Evolutionary conservation across 1,140 invertebrate species (phyloP).

Genomic region (Laupala kohalensis): DNA sequence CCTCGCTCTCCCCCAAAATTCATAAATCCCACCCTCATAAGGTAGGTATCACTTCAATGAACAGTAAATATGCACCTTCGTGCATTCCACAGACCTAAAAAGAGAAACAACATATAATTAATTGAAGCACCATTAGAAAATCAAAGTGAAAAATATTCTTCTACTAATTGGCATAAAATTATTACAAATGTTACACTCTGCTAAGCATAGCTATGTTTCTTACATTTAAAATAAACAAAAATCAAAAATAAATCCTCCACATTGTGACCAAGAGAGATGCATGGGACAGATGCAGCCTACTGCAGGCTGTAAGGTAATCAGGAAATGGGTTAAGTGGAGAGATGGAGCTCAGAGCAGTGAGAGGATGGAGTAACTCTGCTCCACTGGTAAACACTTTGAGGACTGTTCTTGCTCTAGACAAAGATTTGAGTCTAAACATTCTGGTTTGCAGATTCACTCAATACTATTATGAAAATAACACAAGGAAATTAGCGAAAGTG

Average conservation of each 20-base stretch:
- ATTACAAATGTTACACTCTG: too few species aligned
- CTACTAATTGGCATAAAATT: too few species aligned
- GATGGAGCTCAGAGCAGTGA: neutral
- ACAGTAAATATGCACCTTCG: neutral
- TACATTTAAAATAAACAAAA: too few species aligned
- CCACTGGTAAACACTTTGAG: neutral
- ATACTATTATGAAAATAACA: too few species aligned
- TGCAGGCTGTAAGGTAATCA: neutral
- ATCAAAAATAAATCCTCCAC: too few species aligned
- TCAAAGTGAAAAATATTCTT: neutral
- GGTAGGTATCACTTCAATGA: neutral
- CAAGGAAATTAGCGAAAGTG: too few species aligned
- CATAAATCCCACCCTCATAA: neutral
- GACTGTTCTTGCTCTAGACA: too few species aligned
- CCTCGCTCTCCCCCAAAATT: neutral
- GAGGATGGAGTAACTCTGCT: neutral
- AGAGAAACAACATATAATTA: neutral
- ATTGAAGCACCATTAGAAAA: neutral
- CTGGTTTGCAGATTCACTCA: too few species aligned
- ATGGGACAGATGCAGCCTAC: neutral
- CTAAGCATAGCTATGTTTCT: too few species aligned
- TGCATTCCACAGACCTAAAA: neutral
- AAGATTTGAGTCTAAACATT: too few species aligned
- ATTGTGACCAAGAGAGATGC: too few species aligned
- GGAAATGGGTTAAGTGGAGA: neutral